Conservation (phyloP, 2,888 invertebrate genomes). For the Salpingus planirostris region DNA sequence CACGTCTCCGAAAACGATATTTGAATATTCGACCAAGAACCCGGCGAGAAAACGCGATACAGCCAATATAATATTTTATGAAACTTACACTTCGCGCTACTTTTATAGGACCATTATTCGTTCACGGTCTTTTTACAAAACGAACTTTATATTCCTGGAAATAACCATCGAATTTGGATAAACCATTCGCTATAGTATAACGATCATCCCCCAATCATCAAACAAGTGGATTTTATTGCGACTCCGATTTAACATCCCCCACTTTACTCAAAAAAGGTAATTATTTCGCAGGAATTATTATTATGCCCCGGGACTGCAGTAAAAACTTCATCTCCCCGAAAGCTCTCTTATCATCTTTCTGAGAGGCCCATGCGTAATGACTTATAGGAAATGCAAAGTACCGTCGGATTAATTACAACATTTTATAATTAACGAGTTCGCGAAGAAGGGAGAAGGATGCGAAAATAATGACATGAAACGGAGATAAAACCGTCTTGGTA, state of each 20-base stretch:
- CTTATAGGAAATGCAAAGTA: slow-evolving; percentile 12
- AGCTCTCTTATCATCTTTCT: background rate
- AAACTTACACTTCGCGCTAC: slow-evolving; percentile 8
- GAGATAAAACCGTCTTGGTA: too few species aligned
- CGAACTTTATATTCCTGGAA: slow-evolving; percentile 2
- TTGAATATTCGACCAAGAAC: slow-evolving; percentile 8
- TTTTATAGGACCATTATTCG: slow-evolving; percentile 9
- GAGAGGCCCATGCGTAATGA: slow-evolving; percentile 2
- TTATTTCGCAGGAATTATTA: background rate
- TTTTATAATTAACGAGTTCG: slow-evolving; percentile 9
- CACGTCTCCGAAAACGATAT: too few species aligned
- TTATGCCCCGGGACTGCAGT: background rate
- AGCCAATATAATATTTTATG: slow-evolving; percentile 10
- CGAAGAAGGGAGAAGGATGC: background rate
- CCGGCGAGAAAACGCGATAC: slow-evolving; percentile 8
- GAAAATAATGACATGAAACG: slow-evolving; percentile 1
- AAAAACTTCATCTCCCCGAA: background rate
- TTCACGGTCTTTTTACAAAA: too few species aligned
- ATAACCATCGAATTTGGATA: too few species aligned
- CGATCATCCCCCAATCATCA: too few species aligned
- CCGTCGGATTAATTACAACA: slow-evolving; percentile 12
- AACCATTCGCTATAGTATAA: too few species aligned
- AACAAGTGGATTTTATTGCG: too few species aligned
- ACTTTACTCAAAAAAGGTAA: background rate
- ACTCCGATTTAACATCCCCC: too few species aligned